These are phyloP conservation scores for Lepidotrigona ventralis DNA, from an alignment of 1,140 invertebrate species.

Conservation along the genomic window DNA sequence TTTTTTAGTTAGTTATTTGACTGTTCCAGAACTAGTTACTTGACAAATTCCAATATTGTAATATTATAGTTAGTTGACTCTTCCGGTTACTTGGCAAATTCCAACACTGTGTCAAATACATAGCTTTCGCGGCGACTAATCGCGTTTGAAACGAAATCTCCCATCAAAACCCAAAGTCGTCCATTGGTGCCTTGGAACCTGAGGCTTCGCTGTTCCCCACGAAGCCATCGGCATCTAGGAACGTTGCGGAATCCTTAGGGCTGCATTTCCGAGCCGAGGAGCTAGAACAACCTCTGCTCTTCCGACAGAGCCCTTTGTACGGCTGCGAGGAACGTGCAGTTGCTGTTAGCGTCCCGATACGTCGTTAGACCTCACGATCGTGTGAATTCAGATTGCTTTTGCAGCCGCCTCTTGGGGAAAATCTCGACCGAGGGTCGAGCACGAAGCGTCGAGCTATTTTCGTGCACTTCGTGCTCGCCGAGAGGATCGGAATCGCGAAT, in stretches of 20 bases:
- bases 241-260: conserved; percentile 46
- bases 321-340: conserved; percentile 5
- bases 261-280: conserved; percentile 8
- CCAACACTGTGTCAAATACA: too few relatives aligned
- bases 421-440: background rate
- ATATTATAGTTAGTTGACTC: too few relatives aligned
- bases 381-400: background rate
- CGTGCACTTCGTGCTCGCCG: background rate
- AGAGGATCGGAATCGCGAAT: background rate
- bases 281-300: conserved; percentile 26
- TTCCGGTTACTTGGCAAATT: too few relatives aligned
- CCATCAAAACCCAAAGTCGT: background rate
- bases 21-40: too few relatives aligned
- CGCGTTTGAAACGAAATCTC: too few relatives aligned
- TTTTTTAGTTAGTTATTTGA: too few relatives aligned
- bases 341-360: background rate
- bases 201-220: conserved; percentile 1
- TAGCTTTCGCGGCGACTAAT: background rate
- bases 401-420: too few relatives aligned
- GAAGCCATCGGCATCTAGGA: conserved; percentile 39
- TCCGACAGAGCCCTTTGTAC: conserved; percentile 37
- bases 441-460: background rate
- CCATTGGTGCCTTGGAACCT: conserved; percentile 19
- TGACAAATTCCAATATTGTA: too few relatives aligned
- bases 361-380: background rate